phyloP scores from a whole-genome alignment of 64 coral and sea anemone species.

The Astreopora myriophthalma region DNA sequence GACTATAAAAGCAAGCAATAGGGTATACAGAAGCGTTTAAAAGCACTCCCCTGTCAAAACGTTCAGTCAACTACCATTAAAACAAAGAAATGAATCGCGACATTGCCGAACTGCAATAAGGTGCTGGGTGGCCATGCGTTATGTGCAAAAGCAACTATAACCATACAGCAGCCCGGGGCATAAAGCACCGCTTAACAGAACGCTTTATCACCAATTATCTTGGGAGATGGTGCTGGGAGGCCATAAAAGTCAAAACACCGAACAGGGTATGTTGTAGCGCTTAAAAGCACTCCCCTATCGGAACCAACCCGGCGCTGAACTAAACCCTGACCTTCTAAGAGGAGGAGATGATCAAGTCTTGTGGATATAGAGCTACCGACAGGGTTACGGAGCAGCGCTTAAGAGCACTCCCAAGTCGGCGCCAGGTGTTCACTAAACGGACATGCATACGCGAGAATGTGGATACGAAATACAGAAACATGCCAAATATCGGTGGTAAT shows the following conservation, averaged over 20 bases:
- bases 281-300: conserved; percentile 30
- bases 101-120: no score
- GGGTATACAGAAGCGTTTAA: neutral
- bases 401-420: neutral
- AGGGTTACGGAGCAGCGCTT: neutral
- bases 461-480: no score
- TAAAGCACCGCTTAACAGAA: no score
- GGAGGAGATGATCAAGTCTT: neutral
- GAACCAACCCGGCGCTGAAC: no score
- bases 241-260: neutral
- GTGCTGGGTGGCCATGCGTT: no score
- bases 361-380: neutral
- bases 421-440: neutral
- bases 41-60: neutral
- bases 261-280: conserved; percentile 22
- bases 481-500: neutral
- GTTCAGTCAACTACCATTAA: no score
- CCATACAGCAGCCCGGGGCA: no score
- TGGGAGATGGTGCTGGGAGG: neutral
- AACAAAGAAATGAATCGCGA: no score
- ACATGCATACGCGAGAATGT: neutral
- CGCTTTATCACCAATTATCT: no score
- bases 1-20: no score
- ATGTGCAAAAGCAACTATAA: no score
- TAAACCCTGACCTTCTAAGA: neutral